Conservation (phyloP, 1,140 invertebrate species). For the Carcinoscorpius rotundicauda region DNA sequence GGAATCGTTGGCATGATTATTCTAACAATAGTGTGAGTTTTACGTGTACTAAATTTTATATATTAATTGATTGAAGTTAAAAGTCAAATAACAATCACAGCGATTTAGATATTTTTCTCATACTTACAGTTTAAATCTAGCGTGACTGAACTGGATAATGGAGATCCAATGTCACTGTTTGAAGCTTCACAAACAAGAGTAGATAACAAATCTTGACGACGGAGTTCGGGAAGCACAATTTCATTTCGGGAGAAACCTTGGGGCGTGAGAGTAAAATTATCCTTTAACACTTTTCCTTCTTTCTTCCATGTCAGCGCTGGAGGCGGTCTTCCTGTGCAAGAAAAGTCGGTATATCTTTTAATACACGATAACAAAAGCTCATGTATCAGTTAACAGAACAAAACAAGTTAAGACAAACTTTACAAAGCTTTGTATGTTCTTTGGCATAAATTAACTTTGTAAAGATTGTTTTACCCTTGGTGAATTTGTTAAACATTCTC, state of each 20-base stretch:
- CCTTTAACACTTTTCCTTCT: slow-evolving; percentile 12
- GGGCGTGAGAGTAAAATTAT: slow-evolving; percentile 41
- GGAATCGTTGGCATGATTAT: too few relatives aligned
- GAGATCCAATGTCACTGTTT: slow-evolving; percentile 36
- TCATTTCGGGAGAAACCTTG: slow-evolving; percentile 65
- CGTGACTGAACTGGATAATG: slow-evolving; percentile 57
- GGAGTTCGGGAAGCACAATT: slow-evolving; percentile 47
- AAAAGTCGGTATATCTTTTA: neutral
- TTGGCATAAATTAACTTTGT: too few relatives aligned
- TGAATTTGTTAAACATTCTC: too few relatives aligned
- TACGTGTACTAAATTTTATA: too few relatives aligned
- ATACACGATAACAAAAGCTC: too few relatives aligned
- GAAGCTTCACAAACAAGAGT: slow-evolving; percentile 58
- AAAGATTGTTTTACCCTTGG: too few relatives aligned
- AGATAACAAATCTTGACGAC: slow-evolving; percentile 50
- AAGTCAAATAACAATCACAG: too few relatives aligned
- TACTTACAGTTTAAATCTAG: slow-evolving; percentile 81
- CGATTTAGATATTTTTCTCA: neutral
- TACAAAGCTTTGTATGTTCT: too few relatives aligned
- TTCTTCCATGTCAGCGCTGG: slow-evolving; percentile 24
- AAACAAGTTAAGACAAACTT: too few relatives aligned
- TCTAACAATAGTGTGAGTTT: too few relatives aligned
- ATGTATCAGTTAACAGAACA: too few relatives aligned
- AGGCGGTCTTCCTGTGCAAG: slow-evolving; percentile 12
- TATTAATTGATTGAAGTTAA: too few relatives aligned